These are phyloP conservation scores for Hypotaenidia okinawae DNA, from an alignment of 2,797 vertebrate genomes.

Conservation along the genomic window DNA sequence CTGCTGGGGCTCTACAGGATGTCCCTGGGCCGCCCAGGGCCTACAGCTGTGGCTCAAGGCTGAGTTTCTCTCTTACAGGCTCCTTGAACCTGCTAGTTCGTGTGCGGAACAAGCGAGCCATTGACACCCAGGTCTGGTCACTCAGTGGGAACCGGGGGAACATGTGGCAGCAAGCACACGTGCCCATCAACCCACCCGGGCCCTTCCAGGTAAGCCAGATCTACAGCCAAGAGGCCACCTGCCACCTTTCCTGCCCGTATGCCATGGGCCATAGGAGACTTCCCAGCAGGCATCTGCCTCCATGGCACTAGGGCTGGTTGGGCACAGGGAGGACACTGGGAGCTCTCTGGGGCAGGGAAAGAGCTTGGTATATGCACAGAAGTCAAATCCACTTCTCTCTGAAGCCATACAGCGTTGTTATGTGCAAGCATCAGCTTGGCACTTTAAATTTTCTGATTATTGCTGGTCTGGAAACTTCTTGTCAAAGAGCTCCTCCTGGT, in stretches of 20 bases:
- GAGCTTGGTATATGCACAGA: background rate
- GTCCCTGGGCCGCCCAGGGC: background rate
- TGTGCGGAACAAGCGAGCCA: constrained; percentile 86
- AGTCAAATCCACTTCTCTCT: background rate
- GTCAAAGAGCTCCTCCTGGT: background rate
- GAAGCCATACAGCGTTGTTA: background rate
- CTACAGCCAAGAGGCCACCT: background rate
- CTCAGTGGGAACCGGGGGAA: constrained; percentile 89
- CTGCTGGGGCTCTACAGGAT: background rate
- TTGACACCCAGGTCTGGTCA: constrained; percentile 87
- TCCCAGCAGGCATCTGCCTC: background rate
- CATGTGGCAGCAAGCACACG: constrained; percentile 88
- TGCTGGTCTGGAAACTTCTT: background rate
- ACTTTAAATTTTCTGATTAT: background rate
- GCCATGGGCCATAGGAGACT: background rate
- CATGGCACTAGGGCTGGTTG: background rate
- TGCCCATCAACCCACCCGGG: constrained; percentile 89
- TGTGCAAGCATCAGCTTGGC: background rate
- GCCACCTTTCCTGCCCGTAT: background rate
- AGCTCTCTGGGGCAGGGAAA: background rate
- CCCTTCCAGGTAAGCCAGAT: constrained; percentile 90
- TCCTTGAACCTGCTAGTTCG: constrained; percentile 90
- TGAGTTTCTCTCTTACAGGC: constrained; percentile 74
- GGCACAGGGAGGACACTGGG: background rate
- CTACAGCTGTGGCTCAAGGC: fast-evolving